Percentiles rank a stretch among this genome's conserved stretches.
Evolutionary conservation across 2,797 vertebrate genomes (phyloP).

Genomic region (Lutjanus campechanus): DNA sequence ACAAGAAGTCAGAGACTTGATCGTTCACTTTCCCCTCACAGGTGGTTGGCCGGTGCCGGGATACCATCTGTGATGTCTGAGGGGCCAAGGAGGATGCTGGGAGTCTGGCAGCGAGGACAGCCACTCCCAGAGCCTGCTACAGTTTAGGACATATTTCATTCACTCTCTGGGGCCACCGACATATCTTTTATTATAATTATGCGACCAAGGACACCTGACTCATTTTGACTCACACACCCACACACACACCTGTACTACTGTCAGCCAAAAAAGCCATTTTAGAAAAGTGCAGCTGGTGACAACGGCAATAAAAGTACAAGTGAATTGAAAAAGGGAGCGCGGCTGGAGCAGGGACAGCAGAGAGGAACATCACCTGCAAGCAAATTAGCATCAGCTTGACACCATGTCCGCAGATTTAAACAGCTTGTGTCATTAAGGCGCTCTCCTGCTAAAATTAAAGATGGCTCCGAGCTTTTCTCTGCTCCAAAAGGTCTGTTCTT

Average conservation of each 20-base stretch:
- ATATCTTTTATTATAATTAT: slow-evolving; percentile 74
- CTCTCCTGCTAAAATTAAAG: slow-evolving; percentile 73
- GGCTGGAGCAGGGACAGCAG: slow-evolving; percentile 62
- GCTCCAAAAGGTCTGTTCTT: slow-evolving; percentile 53
- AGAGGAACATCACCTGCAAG: slow-evolving; percentile 73
- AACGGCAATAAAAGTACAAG: slow-evolving; percentile 68
- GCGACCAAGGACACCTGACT: slow-evolving; percentile 69
- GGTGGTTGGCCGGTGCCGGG: slow-evolving; percentile 66
- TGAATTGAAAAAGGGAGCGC: slow-evolving; percentile 49
- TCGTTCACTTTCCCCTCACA: slow-evolving; percentile 65
- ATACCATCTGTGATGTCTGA: slow-evolving; percentile 72
- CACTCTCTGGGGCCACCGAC: slow-evolving; percentile 55
- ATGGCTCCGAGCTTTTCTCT: slow-evolving; percentile 63
- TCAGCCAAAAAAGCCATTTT: slow-evolving; percentile 78
- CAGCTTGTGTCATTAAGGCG: slow-evolving; percentile 72
- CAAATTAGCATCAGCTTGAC: slow-evolving; percentile 77
- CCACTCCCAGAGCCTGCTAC: slow-evolving; percentile 60
- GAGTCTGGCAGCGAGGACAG: slow-evolving; percentile 68
- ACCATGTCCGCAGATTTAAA: slow-evolving; percentile 71
- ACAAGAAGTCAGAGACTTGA: slow-evolving; percentile 55
- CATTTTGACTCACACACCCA: slow-evolving; percentile 39
- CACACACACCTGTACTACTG: slow-evolving; percentile 42
- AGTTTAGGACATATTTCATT: slow-evolving; percentile 73
- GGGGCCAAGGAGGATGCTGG: slow-evolving; percentile 72
- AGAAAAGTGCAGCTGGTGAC: slow-evolving; percentile 56